A percentile compares a stretch with the other conserved stretches of the same genome.
These are phyloP conservation scores for Bactericera cockerelli DNA, from an alignment of 1,140 invertebrate species.

Conservation along the genomic window DNA sequence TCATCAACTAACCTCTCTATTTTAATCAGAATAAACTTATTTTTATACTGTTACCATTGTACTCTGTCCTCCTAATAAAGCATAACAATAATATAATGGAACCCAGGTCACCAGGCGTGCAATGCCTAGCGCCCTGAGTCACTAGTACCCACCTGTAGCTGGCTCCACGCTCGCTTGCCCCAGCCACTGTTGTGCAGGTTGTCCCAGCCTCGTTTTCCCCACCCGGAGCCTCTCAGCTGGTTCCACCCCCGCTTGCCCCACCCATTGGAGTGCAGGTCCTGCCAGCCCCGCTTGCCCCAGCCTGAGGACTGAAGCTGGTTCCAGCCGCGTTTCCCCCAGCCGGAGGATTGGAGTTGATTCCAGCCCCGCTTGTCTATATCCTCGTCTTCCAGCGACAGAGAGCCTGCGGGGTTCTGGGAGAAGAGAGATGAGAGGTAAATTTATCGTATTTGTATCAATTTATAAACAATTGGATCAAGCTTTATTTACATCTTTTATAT, in stretches of 20 bases:
- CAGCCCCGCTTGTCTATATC: conserved; percentile 17
- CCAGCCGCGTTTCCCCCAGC: conserved; percentile 20
- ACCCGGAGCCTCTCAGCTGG: conserved; percentile 21
- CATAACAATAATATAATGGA: too few relatives aligned
- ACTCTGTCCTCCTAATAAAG: too few relatives aligned
- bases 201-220: conserved; percentile 24
- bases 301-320: conserved; percentile 18
- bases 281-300: conserved; percentile 25
- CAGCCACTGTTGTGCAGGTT: conserved; percentile 22
- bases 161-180: conserved; percentile 20
- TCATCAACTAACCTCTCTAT: too few relatives aligned
- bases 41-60: too few relatives aligned
- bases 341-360: conserved; percentile 15
- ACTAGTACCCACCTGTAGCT: conserved; percentile 16
- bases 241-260: conserved; percentile 25
- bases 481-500: too few relatives aligned
- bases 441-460: too few relatives aligned
- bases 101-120: too few relatives aligned
- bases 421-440: too few relatives aligned
- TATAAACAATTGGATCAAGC: too few relatives aligned
- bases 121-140: too few relatives aligned
- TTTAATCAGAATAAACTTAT: too few relatives aligned
- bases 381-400: background rate
- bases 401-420: background rate
- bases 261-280: conserved; percentile 21